Evolutionary conservation across 2,888 invertebrate genomes (phyloP), one percentile per base, ranked within the genome.

Genomic region (Hirudinaria manillensis): DNA sequence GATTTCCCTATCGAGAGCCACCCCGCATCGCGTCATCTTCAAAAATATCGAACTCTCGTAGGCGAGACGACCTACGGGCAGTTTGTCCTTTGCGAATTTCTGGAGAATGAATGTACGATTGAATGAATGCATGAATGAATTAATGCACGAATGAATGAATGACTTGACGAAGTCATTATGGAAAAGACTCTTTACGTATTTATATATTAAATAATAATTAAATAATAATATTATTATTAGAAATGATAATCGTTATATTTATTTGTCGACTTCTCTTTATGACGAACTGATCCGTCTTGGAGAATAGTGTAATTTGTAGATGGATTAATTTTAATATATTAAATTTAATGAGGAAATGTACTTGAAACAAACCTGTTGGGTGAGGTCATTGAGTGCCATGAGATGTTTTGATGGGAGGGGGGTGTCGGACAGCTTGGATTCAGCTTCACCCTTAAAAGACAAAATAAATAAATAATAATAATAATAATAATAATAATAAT

Each of bases 1-100:
- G 75, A 86, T 82, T 72, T 85, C 84, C 77, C 86, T 80, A 76
- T 85, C 84, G 77, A 86, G 83, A 19, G 85, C 83, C 16, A 51
- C 71, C 45, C 85, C 85, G 70, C 81, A 80, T 78, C 83, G 84
- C 24, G 83, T 82, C 75, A 85, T 83, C 74, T 83, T 82, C 76
- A 86, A 81, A 82, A 86, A 85, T 79, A 85, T 82, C 77, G 86
- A 85, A 76, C 85, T 85, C 79, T 84, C 81, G 76, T 85, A 83
- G 27, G 86, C 84, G 72, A 86, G 79, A 24, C 84, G 82, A 61
- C 86, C 86, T 76, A 86, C 85, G 3, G 86, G 85, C 70, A 86
- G 81, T 56, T 81, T 45, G 34, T 77, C 72, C 36, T 72, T 56
- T 21, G 67, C n/a, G 55, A 29, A 68, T 27, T 34, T 34, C 76